Evolutionary conservation across 2,113 vertebrate species (phyloP), one percentile per base, ranked within the genome.

Genomic region (Thymallus thymallus): DNA sequence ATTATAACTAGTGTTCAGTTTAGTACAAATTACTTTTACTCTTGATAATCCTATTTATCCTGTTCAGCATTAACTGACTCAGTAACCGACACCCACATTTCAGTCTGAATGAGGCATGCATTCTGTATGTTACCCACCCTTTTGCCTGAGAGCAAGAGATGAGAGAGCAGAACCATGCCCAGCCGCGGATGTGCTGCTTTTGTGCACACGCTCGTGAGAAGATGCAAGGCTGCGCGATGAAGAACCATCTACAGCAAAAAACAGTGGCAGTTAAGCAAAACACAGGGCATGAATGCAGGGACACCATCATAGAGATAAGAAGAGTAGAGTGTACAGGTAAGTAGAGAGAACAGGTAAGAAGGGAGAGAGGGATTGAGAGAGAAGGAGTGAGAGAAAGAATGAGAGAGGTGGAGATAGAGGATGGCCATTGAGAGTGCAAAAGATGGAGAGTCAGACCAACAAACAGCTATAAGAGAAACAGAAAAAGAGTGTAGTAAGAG

Each of bases 131-230:
- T 94, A 98, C 96, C 96, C 96, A 99, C 97, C 96, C 96, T 98
- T 97, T 91, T 94, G 94, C 95, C 94, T 98, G 89, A 94, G 94
- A 95, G 93, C 94, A 88, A 98, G 93, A 95, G 96, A 96, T 94
- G 96, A 96, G 88, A 96, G 87, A 95, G 96, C 94, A 92, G 96
- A 95, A 85, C 94, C 94, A 94, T 96, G 95, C 93, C 94, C 95
- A 93, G 95, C 92, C 85, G 77, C 69, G 68, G 86, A 88, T 91
- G 93, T 94, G 93, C 89, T 94, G 91, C 92, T 95, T 98, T 97
- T 97, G 95, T 94, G 95, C 95, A 94, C 93, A 93, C 92, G 93
- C 92, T 97, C 96, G 90, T 94, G 94, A 96, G 95, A 97, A 96
- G 95, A 41, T 10, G 35, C 95, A 95, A 96, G 95, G 95, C 91